These are phyloP conservation scores for Nothocercus julius DNA, from an alignment of 2,113 vertebrate genomes.

Conservation along the genomic window DNA sequence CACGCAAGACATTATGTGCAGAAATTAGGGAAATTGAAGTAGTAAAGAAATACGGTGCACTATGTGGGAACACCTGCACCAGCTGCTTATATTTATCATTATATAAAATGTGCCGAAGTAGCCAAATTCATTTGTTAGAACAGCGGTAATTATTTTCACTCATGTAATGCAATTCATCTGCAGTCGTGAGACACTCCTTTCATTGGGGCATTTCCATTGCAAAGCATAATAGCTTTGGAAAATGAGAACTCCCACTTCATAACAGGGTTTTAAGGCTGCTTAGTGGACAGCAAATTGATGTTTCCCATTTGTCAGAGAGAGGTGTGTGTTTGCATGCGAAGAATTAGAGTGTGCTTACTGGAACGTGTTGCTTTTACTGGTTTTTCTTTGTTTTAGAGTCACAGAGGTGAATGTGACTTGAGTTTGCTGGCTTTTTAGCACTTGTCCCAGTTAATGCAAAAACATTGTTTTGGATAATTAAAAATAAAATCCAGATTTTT, in stretches of 20 bases:
- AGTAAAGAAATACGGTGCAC: background rate
- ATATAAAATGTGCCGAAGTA: slow-evolving; percentile 29
- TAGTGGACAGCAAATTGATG: slow-evolving; percentile 12
- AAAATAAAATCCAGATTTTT: background rate
- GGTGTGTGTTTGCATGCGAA: background rate
- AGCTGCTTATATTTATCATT: slow-evolving; percentile 48
- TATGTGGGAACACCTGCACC: slow-evolving; percentile 50
- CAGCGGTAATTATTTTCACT: slow-evolving; percentile 61
- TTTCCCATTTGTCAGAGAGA: slow-evolving; percentile 14
- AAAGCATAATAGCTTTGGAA: slow-evolving; percentile 31
- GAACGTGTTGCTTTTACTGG: background rate
- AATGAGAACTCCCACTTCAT: background rate
- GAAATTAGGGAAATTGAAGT: slow-evolving; percentile 15
- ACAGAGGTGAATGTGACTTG: background rate
- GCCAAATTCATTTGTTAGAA: slow-evolving; percentile 42
- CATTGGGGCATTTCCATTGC: slow-evolving; percentile 56
- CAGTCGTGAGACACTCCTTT: slow-evolving; percentile 35
- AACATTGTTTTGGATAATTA: background rate
- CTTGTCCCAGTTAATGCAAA: background rate
- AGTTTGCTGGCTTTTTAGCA: background rate
- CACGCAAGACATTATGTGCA: background rate
- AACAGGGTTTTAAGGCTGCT: background rate
- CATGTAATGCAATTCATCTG: slow-evolving; percentile 56
- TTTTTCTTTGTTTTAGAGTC: background rate
- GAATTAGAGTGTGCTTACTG: background rate